phyloP scores from a whole-genome alignment of 2,113 vertebrate genomes.

The Hemiscyllium ocellatum region DNA sequence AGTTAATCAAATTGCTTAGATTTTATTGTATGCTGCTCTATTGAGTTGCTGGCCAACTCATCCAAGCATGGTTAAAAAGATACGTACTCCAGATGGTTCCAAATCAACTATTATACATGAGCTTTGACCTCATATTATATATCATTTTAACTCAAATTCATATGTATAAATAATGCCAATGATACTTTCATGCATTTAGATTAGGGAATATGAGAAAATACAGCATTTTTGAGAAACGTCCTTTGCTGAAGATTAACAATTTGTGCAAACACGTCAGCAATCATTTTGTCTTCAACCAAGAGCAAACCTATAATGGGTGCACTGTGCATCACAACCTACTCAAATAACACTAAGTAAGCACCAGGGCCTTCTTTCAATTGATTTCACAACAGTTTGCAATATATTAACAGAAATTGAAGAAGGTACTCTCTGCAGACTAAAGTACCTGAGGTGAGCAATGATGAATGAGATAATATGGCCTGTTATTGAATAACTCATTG shows the following conservation, averaged over 20 bases:
- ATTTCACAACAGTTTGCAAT: conserved; percentile 36
- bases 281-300: conserved; percentile 1
- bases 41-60: conserved; percentile 91
- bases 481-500: conserved; percentile 33
- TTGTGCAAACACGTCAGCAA: conserved; percentile 17
- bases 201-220: background rate
- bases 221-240: conserved; percentile 11
- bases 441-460: conserved; percentile 32
- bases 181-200: conserved; percentile 30
- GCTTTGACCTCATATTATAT: conserved; percentile 77
- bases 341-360: conserved; percentile 33
- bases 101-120: conserved; percentile 87
- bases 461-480: conserved; percentile 37
- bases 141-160: conserved; percentile 24
- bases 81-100: conserved; percentile 90
- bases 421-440: conserved; percentile 22
- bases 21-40: conserved; percentile 33
- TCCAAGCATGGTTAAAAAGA: conserved; percentile 98
- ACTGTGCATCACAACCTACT: conserved; percentile 10
- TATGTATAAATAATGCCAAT: background rate
- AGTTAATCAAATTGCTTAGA: conserved; percentile 33
- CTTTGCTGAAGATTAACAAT: conserved; percentile 6
- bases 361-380: conserved; percentile 24
- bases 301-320: conserved; percentile 15
- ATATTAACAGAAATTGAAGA: conserved; percentile 34